phyloP scores from a whole-genome alignment of 1,140 invertebrate species.

The Pogonognathellus flavescens region DNA sequence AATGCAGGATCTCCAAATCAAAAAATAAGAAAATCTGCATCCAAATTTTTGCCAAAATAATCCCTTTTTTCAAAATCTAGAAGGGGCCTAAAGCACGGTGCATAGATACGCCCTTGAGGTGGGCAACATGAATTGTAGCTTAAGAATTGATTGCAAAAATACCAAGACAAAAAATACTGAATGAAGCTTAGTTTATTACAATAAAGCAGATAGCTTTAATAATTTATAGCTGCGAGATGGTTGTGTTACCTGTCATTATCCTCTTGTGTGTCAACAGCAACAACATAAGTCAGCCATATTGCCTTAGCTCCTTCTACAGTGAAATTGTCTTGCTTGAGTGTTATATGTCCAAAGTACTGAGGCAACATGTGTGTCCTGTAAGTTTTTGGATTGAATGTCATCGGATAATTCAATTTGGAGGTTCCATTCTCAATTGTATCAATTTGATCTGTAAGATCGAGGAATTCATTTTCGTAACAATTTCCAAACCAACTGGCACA shows the following conservation, averaged over 20 bases:
- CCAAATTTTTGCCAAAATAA: too few relatives aligned
- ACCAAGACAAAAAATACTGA: too few relatives aligned
- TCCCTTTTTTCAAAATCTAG: too few relatives aligned
- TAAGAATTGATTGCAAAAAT: too few relatives aligned
- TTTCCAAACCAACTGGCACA: constrained; percentile 20
- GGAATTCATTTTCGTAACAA: constrained; percentile 28
- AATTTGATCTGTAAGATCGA: constrained; percentile 17
- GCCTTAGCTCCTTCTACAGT: background rate
- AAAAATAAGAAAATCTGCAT: too few relatives aligned
- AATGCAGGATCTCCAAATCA: too few relatives aligned
- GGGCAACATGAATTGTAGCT: too few relatives aligned
- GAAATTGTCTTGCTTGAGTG: background rate
- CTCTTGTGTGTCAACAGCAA: background rate
- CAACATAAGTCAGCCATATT: background rate
- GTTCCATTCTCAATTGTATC: background rate
- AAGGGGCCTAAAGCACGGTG: too few relatives aligned
- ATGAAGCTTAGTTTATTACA: too few relatives aligned
- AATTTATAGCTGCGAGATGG: too few relatives aligned
- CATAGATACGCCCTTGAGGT: too few relatives aligned
- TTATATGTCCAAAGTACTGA: background rate
- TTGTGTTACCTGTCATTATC: constrained; percentile 11
- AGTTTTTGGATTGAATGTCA: constrained; percentile 6
- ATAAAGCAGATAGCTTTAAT: too few relatives aligned
- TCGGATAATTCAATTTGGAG: background rate
- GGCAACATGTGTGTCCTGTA: constrained; percentile 1